Base-by-base conservation (phyloP, 2,888 invertebrate genomes). In the Drosophila flavopinicola region DNA sequence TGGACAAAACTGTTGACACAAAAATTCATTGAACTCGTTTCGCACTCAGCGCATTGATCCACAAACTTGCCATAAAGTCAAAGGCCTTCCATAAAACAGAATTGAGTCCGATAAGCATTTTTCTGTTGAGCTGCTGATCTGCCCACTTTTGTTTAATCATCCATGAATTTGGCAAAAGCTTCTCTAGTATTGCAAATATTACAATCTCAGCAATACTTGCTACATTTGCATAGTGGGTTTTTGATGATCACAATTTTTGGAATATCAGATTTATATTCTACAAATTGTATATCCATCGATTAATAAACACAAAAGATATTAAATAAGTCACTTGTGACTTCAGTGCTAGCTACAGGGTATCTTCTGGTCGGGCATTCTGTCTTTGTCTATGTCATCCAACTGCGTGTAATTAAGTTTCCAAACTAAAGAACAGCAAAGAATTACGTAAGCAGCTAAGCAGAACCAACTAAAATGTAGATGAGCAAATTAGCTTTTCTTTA, bases 11-110 rank as follows among this genome's bases (percentile, higher is more conserved):
- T 73, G 64, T 83, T 82, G 82, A 82, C 82, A 85, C 78, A 75
- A 51, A 87, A 87, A 82, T 65, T 78, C 87, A 78, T 73, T 87
- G 85, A 87, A 82, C 82, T 82, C 83, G 35, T 15, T 71, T 51
- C 53, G 41, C 51, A 54, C 44, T 37, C 32, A 29, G n/a, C 3
- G 15, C 56, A 44, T 44, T 64, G 49, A 57, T 58, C 60, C 23
- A 20, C 20, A 20, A 20, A 20, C 2, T 20, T 20, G 2, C 51
- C 59, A 13, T 51, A 32, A 27, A 60, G 80, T 72, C 80, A 85
- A 75, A 78, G 51, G 68, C 54, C 79, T 57, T n/a, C 33, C 17
- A 47, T 27, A 37, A 47, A 63, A 42, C 48, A 13, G 37, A 48
- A 61, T 44, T 47, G 33, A 30, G 42, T 10, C 3, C 38, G 33